phyloP scores from a whole-genome alignment of 2,797 vertebrate species.

The Nannoperca obscura region DNA sequence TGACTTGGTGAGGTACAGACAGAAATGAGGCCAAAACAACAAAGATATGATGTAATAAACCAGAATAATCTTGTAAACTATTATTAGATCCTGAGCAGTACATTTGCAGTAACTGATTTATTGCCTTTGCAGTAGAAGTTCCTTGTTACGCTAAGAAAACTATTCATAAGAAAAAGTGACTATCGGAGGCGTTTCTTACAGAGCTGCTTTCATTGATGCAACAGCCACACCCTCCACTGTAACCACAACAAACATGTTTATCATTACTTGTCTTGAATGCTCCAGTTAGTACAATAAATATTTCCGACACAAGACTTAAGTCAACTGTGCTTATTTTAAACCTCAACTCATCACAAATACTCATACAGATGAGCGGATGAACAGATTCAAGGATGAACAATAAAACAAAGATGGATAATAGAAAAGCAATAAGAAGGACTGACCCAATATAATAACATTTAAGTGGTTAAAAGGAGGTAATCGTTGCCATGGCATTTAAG shows the following conservation, averaged over 20 bases:
- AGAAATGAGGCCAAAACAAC: not conserved
- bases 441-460: constrained; percentile 6
- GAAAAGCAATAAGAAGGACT: not conserved
- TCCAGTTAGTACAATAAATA: not conserved
- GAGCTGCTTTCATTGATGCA: constrained; percentile 1
- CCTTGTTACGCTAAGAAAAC: not conserved
- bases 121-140: not conserved
- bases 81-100: not conserved
- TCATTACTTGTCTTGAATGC: constrained; percentile 11
- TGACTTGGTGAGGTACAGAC: not conserved
- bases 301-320: too few relatives aligned
- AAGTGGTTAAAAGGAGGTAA: constrained; percentile 24
- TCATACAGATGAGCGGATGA: too few relatives aligned
- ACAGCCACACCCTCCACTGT: constrained; percentile 11
- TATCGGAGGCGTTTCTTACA: not conserved
- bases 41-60: not conserved
- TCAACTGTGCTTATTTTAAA: not conserved
- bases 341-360: too few relatives aligned
- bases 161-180: not conserved
- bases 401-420: not conserved
- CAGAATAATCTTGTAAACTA: not conserved
- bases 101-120: not conserved
- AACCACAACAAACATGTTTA: constrained; percentile 21
- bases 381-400: not conserved
- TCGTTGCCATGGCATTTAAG: constrained; percentile 42